Evolutionary conservation across 2,113 vertebrate species (phyloP).

Genomic region (Phaetusa simplex): DNA sequence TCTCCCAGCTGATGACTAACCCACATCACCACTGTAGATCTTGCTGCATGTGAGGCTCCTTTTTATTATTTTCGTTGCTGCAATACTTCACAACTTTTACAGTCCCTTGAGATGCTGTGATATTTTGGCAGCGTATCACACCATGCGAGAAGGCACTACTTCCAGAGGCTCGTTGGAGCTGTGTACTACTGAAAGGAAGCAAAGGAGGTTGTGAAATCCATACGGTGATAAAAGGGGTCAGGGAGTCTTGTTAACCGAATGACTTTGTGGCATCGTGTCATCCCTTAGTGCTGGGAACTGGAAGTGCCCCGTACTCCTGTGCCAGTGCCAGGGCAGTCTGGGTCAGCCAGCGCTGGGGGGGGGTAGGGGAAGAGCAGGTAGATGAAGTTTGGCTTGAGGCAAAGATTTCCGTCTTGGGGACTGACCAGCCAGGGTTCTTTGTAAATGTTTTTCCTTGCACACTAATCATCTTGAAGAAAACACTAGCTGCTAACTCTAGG

Average conservation of each 20-base stretch:
- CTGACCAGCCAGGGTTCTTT: slow-evolving; percentile 67
- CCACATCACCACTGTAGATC: slow-evolving; percentile 72
- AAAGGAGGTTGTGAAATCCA: slow-evolving; percentile 52
- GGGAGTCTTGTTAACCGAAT: slow-evolving; percentile 37
- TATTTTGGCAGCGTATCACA: slow-evolving; percentile 51
- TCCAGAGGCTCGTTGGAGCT: slow-evolving; percentile 65
- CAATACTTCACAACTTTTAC: slow-evolving; percentile 67
- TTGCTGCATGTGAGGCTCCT: slow-evolving; percentile 68
- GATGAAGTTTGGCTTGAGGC: slow-evolving; percentile 52
- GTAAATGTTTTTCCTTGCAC: slow-evolving; percentile 65
- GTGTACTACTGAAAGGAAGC: slow-evolving; percentile 76
- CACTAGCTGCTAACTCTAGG: slow-evolving; percentile 77
- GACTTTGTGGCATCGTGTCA: slow-evolving; percentile 24
- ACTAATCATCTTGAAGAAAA: slow-evolving; percentile 72
- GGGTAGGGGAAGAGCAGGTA: not conserved
- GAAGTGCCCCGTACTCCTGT: not conserved
- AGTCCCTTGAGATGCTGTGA: slow-evolving; percentile 69
- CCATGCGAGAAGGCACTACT: slow-evolving; percentile 66
- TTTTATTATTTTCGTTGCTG: slow-evolving; percentile 71
- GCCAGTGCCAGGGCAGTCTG: not conserved
- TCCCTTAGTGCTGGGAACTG: slow-evolving; percentile 35
- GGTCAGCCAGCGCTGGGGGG: not conserved
- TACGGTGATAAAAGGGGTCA: slow-evolving; percentile 30
- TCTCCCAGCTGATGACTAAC: slow-evolving; percentile 73
- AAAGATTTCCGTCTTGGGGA: slow-evolving; percentile 32